These are phyloP conservation scores for Typhlichthys subterraneus DNA, from an alignment of 2,797 vertebrate genomes.

Conservation along the genomic window DNA sequence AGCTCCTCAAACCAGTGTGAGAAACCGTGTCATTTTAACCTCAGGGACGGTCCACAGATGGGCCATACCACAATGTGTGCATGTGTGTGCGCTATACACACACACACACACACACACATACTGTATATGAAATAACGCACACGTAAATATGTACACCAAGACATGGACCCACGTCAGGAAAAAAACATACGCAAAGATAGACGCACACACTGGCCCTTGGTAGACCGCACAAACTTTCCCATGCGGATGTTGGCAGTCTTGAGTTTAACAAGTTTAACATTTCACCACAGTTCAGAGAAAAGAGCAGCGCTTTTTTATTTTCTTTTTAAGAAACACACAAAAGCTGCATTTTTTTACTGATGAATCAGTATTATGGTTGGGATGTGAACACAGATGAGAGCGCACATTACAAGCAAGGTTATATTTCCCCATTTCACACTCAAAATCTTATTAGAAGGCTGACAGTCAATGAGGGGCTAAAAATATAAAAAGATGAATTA, in stretches of 20 bases:
- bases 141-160: background rate
- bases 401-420: constrained; percentile 67
- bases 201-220: background rate
- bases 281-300: constrained; percentile 48
- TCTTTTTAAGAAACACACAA: constrained; percentile 63
- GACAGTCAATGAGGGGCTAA: constrained; percentile 39
- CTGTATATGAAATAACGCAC: background rate
- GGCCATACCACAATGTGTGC: constrained; percentile 10
- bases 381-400: constrained; percentile 63
- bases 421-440: constrained; percentile 29
- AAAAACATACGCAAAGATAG: background rate
- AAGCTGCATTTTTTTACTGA: constrained; percentile 61
- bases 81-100: constrained; percentile 10
- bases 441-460: constrained; percentile 57
- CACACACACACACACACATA: constrained; percentile 15
- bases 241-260: constrained; percentile 49
- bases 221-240: constrained; percentile 67
- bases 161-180: constrained; percentile 8
- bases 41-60: constrained; percentile 44
- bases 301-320: constrained; percentile 24
- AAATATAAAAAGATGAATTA: constrained; percentile 11
- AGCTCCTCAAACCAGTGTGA: constrained; percentile 62
- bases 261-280: constrained; percentile 63
- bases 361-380: constrained; percentile 74
- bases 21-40: constrained; percentile 57